Base-by-base conservation (phyloP, 2,888 invertebrate genomes). In the Drosophila silvestris region DNA sequence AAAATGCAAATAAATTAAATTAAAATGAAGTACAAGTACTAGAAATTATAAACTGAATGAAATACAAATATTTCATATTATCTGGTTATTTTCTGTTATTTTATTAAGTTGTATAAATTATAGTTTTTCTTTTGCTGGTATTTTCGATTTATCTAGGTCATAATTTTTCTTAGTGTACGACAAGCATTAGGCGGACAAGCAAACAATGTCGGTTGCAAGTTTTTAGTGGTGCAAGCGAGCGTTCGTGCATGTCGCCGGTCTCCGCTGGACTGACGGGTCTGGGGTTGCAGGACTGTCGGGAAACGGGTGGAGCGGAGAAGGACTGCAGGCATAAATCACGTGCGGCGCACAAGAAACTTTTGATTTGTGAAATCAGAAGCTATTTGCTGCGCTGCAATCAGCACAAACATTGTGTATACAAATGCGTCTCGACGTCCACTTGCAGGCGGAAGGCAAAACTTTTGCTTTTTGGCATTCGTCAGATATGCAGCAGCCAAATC, bases 341-440 rank as follows among this genome's bases (percentile, higher is more conserved):
- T 91, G 90, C 91, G 81, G 74, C 74, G 83, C 90, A 89, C 89
- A 92, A 91, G 85, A 90, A 92, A 92, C 89, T 92, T 92, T 92
- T 92, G 92, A 92, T 92, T 92, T 92, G 85, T 88, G 90, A 91
- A 92, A 92, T 92, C 92, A 89, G 90, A 89, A 89, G 89, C 89
- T 82, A 89, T 89, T 89, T 89, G 86, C 90, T 77, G 85, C 78
- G 74, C 83, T 89, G 90, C 87, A 89, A 89, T 89, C 89, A 90
- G 90, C 89, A 85, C 89, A 86, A 89, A 90, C 90, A 89, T 92
- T 92, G 91, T 91, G 73, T 84, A 39, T 67, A 61, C 60, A 39
- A 73, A 47, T 54, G 65, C 56, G 58, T 58, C 32, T 44, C 41
- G 58, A 41, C 72, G 44, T 72, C 70, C 77, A 79, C 53, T 73